phyloP scores from a whole-genome alignment of 2,888 invertebrate species.

The Scaptomyza flava region DNA sequence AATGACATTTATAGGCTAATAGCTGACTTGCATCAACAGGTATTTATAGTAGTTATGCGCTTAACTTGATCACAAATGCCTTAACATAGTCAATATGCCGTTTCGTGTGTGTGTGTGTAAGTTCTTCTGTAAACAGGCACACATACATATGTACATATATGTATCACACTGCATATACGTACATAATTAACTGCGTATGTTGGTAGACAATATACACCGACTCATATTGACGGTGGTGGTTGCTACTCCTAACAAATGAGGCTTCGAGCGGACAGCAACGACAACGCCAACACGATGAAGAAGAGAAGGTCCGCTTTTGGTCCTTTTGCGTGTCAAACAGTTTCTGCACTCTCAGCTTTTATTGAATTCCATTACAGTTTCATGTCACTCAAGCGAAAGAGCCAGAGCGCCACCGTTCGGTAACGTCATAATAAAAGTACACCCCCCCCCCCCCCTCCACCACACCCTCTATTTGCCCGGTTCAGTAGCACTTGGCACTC shows the following conservation, averaged over 20 bases:
- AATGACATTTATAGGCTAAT: not conserved
- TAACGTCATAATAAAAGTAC: constrained; percentile 72
- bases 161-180: not conserved
- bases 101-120: not conserved
- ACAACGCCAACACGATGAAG: not conserved
- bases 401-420: constrained; percentile 19
- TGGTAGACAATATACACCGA: constrained; percentile 23
- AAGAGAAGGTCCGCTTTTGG: constrained; percentile 3
- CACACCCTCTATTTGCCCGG: not conserved
- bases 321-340: constrained; percentile 66
- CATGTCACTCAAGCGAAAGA: constrained; percentile 61
- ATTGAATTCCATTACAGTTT: constrained; percentile 80
- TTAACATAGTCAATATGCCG: constrained; percentile 4
- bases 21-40: not conserved
- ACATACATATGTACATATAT: not conserved
- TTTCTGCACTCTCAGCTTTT: constrained; percentile 80
- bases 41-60: not conserved
- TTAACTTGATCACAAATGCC: not conserved
- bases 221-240: not conserved
- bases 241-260: constrained; percentile 66
- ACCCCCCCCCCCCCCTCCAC: not conserved
- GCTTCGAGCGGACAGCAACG: constrained; percentile 11
- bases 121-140: not conserved
- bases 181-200: constrained; percentile 48
- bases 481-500: constrained; percentile 9